Conservation (phyloP, 2,888 invertebrate genomes). For the Drosophila leonis region DNA sequence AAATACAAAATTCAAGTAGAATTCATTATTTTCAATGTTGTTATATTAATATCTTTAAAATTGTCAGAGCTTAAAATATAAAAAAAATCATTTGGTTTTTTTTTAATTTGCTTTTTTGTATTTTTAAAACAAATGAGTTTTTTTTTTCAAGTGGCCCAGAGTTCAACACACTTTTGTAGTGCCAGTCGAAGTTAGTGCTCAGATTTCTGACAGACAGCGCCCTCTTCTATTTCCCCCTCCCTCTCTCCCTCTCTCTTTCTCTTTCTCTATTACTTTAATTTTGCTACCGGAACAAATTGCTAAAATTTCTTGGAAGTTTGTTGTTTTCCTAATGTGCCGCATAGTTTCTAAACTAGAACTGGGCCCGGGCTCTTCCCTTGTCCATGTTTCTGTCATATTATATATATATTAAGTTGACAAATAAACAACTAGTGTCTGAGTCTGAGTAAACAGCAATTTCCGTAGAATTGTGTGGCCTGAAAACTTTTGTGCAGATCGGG, state of each 20-base stretch:
- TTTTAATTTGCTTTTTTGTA: neutral
- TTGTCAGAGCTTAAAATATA: neutral
- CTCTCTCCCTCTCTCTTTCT: neutral
- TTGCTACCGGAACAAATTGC: constrained; percentile 74
- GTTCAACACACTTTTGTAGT: constrained; percentile 62
- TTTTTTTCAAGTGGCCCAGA: constrained; percentile 26
- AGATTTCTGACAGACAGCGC: constrained; percentile 29
- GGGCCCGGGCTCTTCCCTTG: neutral
- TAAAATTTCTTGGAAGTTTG: constrained; percentile 63
- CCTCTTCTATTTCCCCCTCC: neutral
- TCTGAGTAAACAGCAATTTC: constrained; percentile 60
- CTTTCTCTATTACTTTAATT: constrained; percentile 24
- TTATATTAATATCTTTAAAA: neutral
- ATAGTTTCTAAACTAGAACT: constrained; percentile 21
- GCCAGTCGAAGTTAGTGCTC: constrained; percentile 16
- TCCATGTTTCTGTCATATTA: neutral
- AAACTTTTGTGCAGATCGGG: constrained; percentile 62
- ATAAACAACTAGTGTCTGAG: constrained; percentile 39
- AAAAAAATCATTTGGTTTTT: neutral
- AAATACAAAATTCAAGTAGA: neutral
- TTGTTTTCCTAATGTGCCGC: constrained; percentile 44
- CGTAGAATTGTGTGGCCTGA: constrained; percentile 58
- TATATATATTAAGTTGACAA: constrained; percentile 29
- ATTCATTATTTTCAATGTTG: neutral
- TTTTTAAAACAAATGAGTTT: neutral